Evolutionary conservation across 2,888 invertebrate species (phyloP), one percentile per base, ranked within the genome.

Genomic region (Carpatolechia fugitivella): DNA sequence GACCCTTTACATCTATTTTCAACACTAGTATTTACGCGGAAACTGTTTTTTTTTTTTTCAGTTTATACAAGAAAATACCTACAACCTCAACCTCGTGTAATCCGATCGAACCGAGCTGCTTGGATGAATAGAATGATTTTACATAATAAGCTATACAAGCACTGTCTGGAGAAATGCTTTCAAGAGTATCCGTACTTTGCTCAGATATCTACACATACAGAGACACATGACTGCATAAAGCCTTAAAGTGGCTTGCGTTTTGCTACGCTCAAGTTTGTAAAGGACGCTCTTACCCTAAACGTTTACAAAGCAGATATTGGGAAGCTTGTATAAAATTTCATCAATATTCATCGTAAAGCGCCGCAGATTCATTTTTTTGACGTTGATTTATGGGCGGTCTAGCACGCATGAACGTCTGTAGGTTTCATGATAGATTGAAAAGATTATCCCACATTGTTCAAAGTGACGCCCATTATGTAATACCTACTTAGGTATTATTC

Each of bases 281-380:
- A 29, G 38, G 60, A 56, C 62, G 56, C 57, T 56, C 52, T 48
- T 38, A 46, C 24, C 8, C 24, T 20, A 41, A 38, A 24, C 41
- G 41, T 60, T 55, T 58, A 41, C 20, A 56, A 58, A 56, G 62
- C 62, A 61, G 69, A 69, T 68, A 75, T 72, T 69, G 64, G 65
- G 60, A 57, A 62, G 67, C 62, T 65, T 64, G 74, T 71, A 52
- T 40, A 56, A 72, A 74, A 72, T 78, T 76, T 78, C 78, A 82
- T 85, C 83, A 82, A 82, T 83, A 85, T 85, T 84, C 82, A 81
- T 79, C 76, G 72, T 72, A 78, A 78, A 79, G 72, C 70, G 71
- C 70, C 70, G 72, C 74, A 74, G 81, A 76, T 80, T 78, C 68
- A 76, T 80, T 80, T 82, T 79, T 82, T 80, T 72, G 84, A 85